phyloP scores from a whole-genome alignment of 1,140 invertebrate genomes.

The Drosophila lacteicornis region DNA sequence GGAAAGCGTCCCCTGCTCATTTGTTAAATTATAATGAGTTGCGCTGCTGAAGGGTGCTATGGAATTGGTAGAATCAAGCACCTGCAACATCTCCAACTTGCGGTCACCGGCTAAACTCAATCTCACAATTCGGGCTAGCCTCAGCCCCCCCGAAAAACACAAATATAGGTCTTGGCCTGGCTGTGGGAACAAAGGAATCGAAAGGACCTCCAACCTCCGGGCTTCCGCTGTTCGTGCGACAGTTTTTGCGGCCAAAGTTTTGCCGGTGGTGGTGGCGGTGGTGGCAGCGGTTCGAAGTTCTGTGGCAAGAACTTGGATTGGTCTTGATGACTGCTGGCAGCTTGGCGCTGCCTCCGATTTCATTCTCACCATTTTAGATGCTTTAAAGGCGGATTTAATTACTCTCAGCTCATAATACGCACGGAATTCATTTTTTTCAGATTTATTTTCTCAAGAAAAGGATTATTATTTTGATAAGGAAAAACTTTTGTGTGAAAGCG shows the following conservation, averaged over 20 bases:
- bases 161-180: slow-evolving; percentile 16
- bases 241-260: slow-evolving; percentile 42
- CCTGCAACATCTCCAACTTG: slow-evolving; percentile 26
- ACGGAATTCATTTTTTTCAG: not conserved
- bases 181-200: slow-evolving; percentile 16
- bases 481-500: slow-evolving; percentile 47
- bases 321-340: slow-evolving; percentile 18
- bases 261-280: slow-evolving; percentile 4
- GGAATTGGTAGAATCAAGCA: slow-evolving; percentile 30
- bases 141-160: not conserved
- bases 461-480: slow-evolving; percentile 45
- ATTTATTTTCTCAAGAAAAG: slow-evolving; percentile 33
- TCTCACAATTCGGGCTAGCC: not conserved
- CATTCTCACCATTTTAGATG: not conserved
- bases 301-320: slow-evolving; percentile 36
- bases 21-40: slow-evolving; percentile 73
- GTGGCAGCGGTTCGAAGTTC: slow-evolving; percentile 11
- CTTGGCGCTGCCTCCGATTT: slow-evolving; percentile 3
- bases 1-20: slow-evolving; percentile 54
- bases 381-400: slow-evolving; percentile 49
- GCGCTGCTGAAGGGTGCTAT: not conserved
- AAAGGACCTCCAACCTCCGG: slow-evolving; percentile 3
- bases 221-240: slow-evolving; percentile 17
- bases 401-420: slow-evolving; percentile 11
- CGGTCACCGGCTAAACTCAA: slow-evolving; percentile 29